A percentile compares a stretch with the other conserved stretches of the same genome.
These are phyloP conservation scores for Cybosia mesomella DNA, from an alignment of 2,888 invertebrate genomes.

Conservation along the genomic window DNA sequence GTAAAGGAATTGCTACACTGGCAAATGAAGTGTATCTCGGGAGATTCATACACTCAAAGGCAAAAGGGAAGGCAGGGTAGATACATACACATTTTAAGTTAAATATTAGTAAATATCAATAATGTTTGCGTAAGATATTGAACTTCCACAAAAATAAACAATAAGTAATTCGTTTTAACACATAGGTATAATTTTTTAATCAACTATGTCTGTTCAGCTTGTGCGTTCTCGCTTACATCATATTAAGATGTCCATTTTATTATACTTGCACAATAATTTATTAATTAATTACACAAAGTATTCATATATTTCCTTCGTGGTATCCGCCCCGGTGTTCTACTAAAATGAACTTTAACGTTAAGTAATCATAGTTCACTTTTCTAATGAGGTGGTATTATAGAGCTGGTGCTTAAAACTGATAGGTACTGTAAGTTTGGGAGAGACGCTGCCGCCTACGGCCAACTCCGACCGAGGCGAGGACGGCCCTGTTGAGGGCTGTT, in stretches of 20 bases:
- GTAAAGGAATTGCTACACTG: too few species aligned
- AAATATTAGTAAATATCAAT: not conserved
- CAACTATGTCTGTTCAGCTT: constrained; percentile 29
- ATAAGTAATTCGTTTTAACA: constrained; percentile 17
- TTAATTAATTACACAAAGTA: constrained; percentile 50
- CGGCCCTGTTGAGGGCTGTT: too few species aligned
- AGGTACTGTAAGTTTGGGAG: constrained; percentile 40
- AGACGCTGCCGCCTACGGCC: too few species aligned
- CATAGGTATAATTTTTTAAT: constrained; percentile 38
- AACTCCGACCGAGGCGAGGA: too few species aligned
- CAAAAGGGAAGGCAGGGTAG: too few species aligned
- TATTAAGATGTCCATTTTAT: constrained; percentile 44
- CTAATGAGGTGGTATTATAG: constrained; percentile 19
- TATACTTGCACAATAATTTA: constrained; percentile 43
- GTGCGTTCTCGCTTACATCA: constrained; percentile 32
- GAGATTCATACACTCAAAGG: too few species aligned
- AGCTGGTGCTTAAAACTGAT: constrained; percentile 45
- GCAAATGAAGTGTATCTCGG: too few species aligned
- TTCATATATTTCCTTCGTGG: constrained; percentile 31
- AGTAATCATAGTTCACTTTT: constrained; percentile 26
- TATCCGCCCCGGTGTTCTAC: not conserved
- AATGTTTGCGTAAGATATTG: not conserved
- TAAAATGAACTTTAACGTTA: constrained; percentile 21
- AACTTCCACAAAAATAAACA: constrained; percentile 11
- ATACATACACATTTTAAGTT: too few species aligned